A percentile compares a stretch with the other conserved stretches of the same genome.
phyloP scores from a whole-genome alignment of 2,888 invertebrate species.

The Drosophila hamatofila region DNA sequence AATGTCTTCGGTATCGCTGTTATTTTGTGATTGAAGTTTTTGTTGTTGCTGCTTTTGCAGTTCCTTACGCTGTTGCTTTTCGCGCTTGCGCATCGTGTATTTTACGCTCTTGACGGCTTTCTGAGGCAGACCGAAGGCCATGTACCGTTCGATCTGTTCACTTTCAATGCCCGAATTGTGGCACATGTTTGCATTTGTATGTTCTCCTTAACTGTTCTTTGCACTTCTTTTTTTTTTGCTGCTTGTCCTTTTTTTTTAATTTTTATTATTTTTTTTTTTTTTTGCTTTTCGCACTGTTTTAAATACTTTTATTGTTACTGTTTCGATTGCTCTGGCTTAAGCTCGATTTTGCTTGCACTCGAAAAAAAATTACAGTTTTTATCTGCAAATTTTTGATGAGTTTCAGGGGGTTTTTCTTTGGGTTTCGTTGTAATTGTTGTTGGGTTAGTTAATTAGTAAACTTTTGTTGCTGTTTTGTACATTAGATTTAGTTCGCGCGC shows the following conservation, averaged over 20 bases:
- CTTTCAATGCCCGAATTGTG: constrained; percentile 82
- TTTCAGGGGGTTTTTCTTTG: constrained; percentile 19
- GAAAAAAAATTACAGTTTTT: constrained; percentile 29
- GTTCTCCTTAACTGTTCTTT: constrained; percentile 37
- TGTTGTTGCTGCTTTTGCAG: constrained; percentile 28
- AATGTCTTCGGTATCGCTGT: constrained; percentile 30
- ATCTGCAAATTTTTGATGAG: constrained; percentile 19
- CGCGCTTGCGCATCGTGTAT: constrained; percentile 81
- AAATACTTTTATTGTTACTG: constrained; percentile 9
- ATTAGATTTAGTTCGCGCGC: constrained; percentile 41
- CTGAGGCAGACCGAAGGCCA: constrained; percentile 83
- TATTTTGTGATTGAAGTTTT: constrained; percentile 37
- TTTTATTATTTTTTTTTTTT: constrained; percentile 16
- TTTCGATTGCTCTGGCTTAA: constrained; percentile 12
- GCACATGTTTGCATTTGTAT: constrained; percentile 82
- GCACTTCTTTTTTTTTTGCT: constrained; percentile 18
- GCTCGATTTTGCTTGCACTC: constrained; percentile 37
- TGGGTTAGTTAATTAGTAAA: constrained; percentile 51
- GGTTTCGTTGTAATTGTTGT: constrained; percentile 11
- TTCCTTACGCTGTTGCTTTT: constrained; percentile 53
- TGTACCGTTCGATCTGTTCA: constrained; percentile 83
- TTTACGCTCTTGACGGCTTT: constrained; percentile 83
- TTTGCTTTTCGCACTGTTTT: constrained; percentile 1
- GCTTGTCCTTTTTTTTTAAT: neutral
- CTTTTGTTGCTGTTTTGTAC: constrained; percentile 15